A percentile compares a stretch with the other conserved stretches of the same genome.
Evolutionary conservation across 2,797 vertebrate genomes (phyloP).

Genomic region (Smutsia gigantea): DNA sequence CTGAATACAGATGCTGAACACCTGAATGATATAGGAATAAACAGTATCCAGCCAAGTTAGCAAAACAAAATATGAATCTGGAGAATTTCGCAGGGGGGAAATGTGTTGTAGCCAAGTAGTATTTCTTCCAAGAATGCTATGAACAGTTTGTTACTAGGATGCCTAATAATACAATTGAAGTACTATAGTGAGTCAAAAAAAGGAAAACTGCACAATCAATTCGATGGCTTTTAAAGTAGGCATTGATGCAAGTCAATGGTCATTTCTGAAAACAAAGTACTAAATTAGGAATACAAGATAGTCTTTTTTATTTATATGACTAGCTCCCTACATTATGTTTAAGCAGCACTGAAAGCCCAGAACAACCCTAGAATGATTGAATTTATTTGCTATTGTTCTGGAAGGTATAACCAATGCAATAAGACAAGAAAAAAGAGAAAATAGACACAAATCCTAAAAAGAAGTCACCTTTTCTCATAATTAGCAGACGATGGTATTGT

Average conservation of each 20-base stretch:
- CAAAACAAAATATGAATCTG: not conserved
- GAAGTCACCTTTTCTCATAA: not conserved
- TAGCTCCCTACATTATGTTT: not conserved
- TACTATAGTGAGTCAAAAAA: not conserved
- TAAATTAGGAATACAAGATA: not conserved
- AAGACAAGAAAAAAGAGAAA: slow-evolving; percentile 25
- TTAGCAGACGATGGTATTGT: not conserved
- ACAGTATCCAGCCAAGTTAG: not conserved
- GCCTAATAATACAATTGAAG: not conserved
- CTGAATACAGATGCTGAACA: not conserved
- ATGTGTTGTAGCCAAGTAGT: not conserved
- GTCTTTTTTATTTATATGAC: not conserved
- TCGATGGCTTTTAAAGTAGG: not conserved
- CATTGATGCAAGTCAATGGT: not conserved
- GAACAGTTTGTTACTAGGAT: not conserved
- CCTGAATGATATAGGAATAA: not conserved
- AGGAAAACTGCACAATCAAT: not conserved
- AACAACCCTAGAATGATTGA: not conserved
- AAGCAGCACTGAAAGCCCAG: not conserved
- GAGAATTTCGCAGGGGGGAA: not conserved
- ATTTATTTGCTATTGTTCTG: not conserved
- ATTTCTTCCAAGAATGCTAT: not conserved
- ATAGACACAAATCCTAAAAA: not conserved
- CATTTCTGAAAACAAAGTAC: not conserved
- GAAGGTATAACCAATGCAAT: not conserved